These are phyloP conservation scores for Poeciliopsis paucimaculata DNA, from an alignment of 2,797 vertebrate genomes.

Conservation along the genomic window DNA sequence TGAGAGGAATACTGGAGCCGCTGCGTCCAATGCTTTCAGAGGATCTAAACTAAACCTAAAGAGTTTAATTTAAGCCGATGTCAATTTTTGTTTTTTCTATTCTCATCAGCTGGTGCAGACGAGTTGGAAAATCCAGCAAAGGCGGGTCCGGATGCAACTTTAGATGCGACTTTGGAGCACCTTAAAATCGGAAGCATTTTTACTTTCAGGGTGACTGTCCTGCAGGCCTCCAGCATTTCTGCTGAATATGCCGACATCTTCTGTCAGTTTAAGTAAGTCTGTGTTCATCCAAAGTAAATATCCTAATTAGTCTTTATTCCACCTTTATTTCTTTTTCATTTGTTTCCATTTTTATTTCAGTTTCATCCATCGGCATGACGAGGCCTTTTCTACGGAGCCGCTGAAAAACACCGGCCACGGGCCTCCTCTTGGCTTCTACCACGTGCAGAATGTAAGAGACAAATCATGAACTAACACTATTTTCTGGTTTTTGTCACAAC, in stretches of 20 bases:
- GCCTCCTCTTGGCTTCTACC: constrained; percentile 95
- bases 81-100: background rate
- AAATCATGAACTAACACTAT: background rate
- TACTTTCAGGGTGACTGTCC: constrained; percentile 95
- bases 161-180: constrained; percentile 85
- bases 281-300: background rate
- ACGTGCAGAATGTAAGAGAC: constrained; percentile 92
- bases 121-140: constrained; percentile 87
- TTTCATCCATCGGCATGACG: constrained; percentile 97
- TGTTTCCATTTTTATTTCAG: constrained; percentile 71
- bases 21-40: background rate
- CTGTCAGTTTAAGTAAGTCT: constrained; percentile 96
- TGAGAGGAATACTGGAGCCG: background rate
- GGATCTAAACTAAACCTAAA: background rate
- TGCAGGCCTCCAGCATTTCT: constrained; percentile 97
- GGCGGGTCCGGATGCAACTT: constrained; percentile 73
- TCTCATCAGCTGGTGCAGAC: constrained; percentile 79
- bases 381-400: constrained; percentile 97
- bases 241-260: constrained; percentile 97
- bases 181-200: constrained; percentile 90
- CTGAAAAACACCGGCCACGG: constrained; percentile 95
- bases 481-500: background rate
- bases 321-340: background rate
- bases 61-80: background rate
- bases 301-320: background rate